Conservation (phyloP, 2,113 vertebrate species). For the Passer domesticus region DNA sequence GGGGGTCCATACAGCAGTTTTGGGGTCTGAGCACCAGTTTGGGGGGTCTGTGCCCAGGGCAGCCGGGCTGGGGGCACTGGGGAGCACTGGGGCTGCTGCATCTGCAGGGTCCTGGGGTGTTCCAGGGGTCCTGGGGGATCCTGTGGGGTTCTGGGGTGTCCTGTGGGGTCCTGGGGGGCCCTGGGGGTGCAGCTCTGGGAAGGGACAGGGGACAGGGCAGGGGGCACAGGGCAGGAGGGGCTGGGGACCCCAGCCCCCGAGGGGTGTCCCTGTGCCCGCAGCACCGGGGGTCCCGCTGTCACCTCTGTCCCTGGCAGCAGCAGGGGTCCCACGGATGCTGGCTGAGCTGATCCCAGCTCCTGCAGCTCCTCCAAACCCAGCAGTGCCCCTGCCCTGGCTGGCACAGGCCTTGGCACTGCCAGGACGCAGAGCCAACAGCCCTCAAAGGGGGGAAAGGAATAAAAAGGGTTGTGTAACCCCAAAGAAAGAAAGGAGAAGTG, state of each 20-base stretch:
- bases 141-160: no score
- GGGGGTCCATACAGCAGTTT: no score
- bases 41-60: background rate
- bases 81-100: rapidly evolving
- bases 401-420: rapidly evolving
- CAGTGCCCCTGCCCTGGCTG: rapidly evolving
- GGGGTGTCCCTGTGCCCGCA: background rate
- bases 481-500: background rate
- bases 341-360: background rate
- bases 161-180: no score
- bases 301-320: rapidly evolving
- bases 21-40: background rate
- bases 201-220: background rate
- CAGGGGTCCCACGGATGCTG: no score
- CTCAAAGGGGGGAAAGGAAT: rapidly evolving
- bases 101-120: no score
- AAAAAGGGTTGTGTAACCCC: background rate
- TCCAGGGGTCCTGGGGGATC: no score
- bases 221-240: background rate
- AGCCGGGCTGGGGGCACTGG: rapidly evolving
- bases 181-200: background rate
- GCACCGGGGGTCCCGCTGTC: rapidly evolving
- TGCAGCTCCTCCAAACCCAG: rapidly evolving
- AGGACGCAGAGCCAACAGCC: rapidly evolving
- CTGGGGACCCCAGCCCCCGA: rapidly evolving